Base-by-base conservation (phyloP, 2,888 invertebrate genomes). In the Epinotia demarniana region DNA sequence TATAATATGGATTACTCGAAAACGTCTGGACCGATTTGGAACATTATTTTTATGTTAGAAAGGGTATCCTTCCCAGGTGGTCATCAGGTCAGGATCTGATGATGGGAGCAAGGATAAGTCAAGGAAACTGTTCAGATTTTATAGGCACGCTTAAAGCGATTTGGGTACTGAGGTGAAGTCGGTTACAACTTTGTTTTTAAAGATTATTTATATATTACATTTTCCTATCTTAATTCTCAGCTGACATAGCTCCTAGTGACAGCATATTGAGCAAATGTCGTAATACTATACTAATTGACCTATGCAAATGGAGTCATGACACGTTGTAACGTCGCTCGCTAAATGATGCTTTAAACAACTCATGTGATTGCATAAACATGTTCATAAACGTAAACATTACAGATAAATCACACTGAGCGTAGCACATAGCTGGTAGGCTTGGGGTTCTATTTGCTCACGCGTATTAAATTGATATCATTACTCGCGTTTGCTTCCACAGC, bases 281-380 rank as follows among this genome's bases (percentile, higher is more conserved):
- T 61, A 60, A 67, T 27, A 49, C 43, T 57, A 49, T 57, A 49
- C 19, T 57, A 57, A 61, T 63, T 69, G 63, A 74, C 74, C 74
- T 74, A 74, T 74, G 63, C 58, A 69, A 69, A 74, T 19, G 49
- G 39, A 27, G 19, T 55, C 23, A 33, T 61, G 57, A 46, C 68
- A 68, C 58, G 23, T 39, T 39, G 39, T n/a, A 57, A 12, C 11
- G 19, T 43, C 68, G 43, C 27, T 16, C 61, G 61, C 39, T 68
- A 58, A 68, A 68, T 49, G 63, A 74, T 46, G 49, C 16, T 43
- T 43, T 69, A 63, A 74, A 61, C 68, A 74, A 55, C 55, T 66
- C 49, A 16, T 23, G 43, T 23, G 16, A 13, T 46, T 68, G 43
- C 57, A 61, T 61, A 49, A 61, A 70, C 70, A 70, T 49, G 69